Evolutionary conservation across 2,797 vertebrate species (phyloP), one percentile per base, ranked within the genome.

Genomic region (Platyrinchus mystaceus): DNA sequence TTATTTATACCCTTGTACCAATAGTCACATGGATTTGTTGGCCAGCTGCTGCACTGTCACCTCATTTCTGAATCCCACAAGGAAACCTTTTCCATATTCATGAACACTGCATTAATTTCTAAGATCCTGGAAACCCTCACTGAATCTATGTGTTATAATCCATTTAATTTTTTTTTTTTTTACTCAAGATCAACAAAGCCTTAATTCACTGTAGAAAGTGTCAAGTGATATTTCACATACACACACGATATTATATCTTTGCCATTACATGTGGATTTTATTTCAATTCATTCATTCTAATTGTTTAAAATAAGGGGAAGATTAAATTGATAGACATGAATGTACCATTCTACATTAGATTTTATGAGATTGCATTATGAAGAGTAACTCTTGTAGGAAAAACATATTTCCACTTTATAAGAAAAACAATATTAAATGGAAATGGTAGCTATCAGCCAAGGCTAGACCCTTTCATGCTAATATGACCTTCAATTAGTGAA

Each of bases 401-500:
- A 75, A 0, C 17, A 12, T 78, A 64, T 69, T 84, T 84, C 46
- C 58, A 32, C 71, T 87, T 64, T 69, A 21, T 55, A 84, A 88
- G 73, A 79, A 94, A 96, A 66, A 6, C 37, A 55, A 6, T 20
- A 49, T 34, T 87, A 71, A 93, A 88, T 44, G 93, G 82, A 86
- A 92, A 12, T 10, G 43, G 82, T 82, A 91, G 74, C 83, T 73
- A 73, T 56, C 74, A 89, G 94, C 62, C 86, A 96, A 95, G 93
- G 94, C 92, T 87, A 90, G 55, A 80, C 28, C 77, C 64, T 90
- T 93, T 95, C 95, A 95, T 95, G 94, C 87, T 95, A 95, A 96
- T 95, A 88, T 87, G 89, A 97, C 96, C 96, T 97, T 97, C 96
- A 95, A 95, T 96, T 95, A 95, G 89, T 62, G 83, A 93, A 87